These are phyloP conservation scores for Tiliacea citrago DNA, from an alignment of 2,888 invertebrate species.

Conservation along the genomic window DNA sequence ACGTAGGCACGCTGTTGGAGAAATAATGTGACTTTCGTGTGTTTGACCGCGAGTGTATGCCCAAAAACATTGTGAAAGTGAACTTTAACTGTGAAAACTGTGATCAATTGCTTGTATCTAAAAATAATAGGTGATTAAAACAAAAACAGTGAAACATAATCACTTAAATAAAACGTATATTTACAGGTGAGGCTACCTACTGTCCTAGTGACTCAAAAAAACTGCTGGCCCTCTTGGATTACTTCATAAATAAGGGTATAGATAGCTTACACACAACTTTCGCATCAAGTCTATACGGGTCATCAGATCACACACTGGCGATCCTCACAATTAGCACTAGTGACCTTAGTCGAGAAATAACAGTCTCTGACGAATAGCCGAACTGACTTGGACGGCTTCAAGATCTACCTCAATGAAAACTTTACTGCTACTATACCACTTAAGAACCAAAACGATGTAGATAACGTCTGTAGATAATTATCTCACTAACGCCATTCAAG, in stretches of 20 bases:
- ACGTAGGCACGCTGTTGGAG: too few relatives aligned
- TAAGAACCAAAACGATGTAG: not conserved
- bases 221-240: not conserved
- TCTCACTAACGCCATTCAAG: not conserved
- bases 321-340: not conserved
- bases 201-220: not conserved
- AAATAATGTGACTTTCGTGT: too few relatives aligned
- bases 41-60: too few relatives aligned
- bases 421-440: not conserved
- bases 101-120: too few relatives aligned
- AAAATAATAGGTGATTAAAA: too few relatives aligned
- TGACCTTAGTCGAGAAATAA: not conserved
- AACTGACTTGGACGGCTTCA: not conserved
- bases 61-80: too few relatives aligned
- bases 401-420: not conserved
- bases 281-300: not conserved
- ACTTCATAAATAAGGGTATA: not conserved
- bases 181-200: not conserved
- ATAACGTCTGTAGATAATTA: not conserved
- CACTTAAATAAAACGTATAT: conserved; percentile 5
- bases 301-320: not conserved
- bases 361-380: not conserved
- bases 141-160: too few relatives aligned
- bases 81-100: too few relatives aligned
- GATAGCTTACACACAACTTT: not conserved